Conservation (phyloP, 2,888 invertebrate species). For the Cephonodes hylas region DNA sequence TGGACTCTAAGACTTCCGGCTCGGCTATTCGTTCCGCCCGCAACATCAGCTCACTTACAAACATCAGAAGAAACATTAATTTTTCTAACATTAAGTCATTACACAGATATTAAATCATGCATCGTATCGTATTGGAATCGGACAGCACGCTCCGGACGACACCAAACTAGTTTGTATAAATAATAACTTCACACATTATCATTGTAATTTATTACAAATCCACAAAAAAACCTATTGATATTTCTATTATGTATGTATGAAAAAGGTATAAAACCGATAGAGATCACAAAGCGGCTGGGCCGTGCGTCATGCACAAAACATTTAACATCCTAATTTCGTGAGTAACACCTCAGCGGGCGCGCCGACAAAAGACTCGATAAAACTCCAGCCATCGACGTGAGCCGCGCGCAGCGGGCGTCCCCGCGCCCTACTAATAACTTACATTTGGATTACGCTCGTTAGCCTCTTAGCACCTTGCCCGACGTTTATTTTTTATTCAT, state of each 20-base stretch:
- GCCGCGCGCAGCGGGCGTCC: constrained; percentile 59
- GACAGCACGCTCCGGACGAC: constrained; percentile 1
- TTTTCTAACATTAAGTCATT: neutral
- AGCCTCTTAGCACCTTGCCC: constrained; percentile 78
- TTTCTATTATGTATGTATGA: constrained; percentile 59
- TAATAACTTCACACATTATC: constrained; percentile 54
- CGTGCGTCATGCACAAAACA: constrained; percentile 76
- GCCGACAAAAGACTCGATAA: constrained; percentile 78
- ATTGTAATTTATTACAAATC: constrained; percentile 48
- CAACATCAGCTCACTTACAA: too few relatives aligned
- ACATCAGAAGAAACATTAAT: neutral
- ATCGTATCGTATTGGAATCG: neutral
- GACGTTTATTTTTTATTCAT: constrained; percentile 75
- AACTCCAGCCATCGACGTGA: constrained; percentile 63
- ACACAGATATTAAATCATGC: neutral
- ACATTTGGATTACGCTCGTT: constrained; percentile 79
- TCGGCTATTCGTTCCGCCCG: too few relatives aligned
- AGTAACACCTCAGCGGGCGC: constrained; percentile 74
- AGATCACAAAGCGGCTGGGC: constrained; percentile 55
- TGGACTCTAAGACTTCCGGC: too few relatives aligned
- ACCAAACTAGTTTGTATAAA: constrained; percentile 19
- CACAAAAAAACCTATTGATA: constrained; percentile 60
- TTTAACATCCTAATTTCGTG: constrained; percentile 78
- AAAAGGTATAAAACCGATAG: constrained; percentile 38
- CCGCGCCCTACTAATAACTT: constrained; percentile 70